Conservation (phyloP, 2,797 vertebrate genomes). For the Dryobates pubescens region DNA sequence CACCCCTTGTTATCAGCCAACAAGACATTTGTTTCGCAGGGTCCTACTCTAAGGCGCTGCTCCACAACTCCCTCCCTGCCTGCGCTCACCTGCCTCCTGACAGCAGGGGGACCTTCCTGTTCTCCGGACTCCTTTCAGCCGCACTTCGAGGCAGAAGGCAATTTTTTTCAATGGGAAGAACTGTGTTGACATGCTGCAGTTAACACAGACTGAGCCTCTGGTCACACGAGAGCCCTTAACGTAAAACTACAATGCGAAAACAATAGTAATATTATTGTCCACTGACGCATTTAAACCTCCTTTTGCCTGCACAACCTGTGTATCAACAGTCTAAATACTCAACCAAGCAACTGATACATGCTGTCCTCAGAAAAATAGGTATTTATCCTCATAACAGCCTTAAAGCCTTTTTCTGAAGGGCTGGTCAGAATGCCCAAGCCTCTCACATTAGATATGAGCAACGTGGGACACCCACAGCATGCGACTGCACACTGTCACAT, state of each 20-base stretch:
- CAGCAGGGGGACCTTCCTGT: slow-evolving; percentile 13
- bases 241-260: background rate
- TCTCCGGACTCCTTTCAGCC: background rate
- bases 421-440: background rate
- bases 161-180: background rate
- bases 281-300: background rate
- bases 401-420: background rate
- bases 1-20: background rate
- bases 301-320: background rate
- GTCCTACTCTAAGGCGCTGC: accelerated
- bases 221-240: background rate
- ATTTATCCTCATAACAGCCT: background rate
- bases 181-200: background rate
- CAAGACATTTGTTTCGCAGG: background rate
- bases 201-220: background rate
- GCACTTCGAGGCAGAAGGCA: background rate
- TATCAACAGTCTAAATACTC: background rate
- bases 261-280: background rate
- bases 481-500: background rate
- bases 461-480: background rate
- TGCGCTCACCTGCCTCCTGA: slow-evolving; percentile 14
- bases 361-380: background rate
- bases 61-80: background rate
- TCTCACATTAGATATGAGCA: background rate
- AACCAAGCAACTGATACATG: background rate